A percentile compares a stretch with the other conserved stretches of the same genome.
These are phyloP conservation scores for Megaceryle maxima DNA, from an alignment of 2,113 vertebrate species.

Conservation along the genomic window DNA sequence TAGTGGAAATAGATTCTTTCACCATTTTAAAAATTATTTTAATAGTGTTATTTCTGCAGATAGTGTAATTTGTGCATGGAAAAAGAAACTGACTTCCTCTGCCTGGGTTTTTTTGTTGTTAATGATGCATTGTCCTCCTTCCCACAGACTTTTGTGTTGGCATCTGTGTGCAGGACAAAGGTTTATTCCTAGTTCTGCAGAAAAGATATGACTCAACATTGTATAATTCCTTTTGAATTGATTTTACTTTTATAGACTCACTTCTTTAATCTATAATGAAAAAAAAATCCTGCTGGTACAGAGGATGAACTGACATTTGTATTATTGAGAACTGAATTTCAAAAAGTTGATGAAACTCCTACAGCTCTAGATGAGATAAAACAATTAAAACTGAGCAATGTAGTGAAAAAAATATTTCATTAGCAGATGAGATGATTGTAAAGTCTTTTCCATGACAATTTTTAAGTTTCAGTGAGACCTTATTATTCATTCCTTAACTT, in stretches of 20 bases:
- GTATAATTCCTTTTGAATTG: conserved; percentile 20
- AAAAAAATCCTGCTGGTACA: neutral
- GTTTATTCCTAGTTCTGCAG: neutral
- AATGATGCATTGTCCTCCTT: neutral
- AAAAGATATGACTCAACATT: neutral
- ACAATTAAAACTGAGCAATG: neutral
- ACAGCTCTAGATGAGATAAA: neutral
- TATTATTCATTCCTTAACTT: conserved; percentile 81
- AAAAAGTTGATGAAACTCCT: neutral
- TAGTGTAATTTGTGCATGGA: neutral
- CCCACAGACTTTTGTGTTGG: neutral
- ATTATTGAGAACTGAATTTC: neutral
- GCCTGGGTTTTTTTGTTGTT: neutral
- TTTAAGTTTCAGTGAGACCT: neutral
- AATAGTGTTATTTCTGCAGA: neutral
- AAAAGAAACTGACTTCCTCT: neutral
- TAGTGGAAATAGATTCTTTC: neutral
- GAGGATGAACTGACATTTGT: neutral
- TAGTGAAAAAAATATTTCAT: neutral
- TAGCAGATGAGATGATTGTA: neutral
- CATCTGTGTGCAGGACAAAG: neutral
- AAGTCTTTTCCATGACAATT: neutral
- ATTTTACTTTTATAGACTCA: conserved; percentile 16
- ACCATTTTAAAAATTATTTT: neutral
- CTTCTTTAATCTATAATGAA: neutral